phyloP scores from a whole-genome alignment of 2,888 invertebrate genomes.

The Timandra comae region DNA sequence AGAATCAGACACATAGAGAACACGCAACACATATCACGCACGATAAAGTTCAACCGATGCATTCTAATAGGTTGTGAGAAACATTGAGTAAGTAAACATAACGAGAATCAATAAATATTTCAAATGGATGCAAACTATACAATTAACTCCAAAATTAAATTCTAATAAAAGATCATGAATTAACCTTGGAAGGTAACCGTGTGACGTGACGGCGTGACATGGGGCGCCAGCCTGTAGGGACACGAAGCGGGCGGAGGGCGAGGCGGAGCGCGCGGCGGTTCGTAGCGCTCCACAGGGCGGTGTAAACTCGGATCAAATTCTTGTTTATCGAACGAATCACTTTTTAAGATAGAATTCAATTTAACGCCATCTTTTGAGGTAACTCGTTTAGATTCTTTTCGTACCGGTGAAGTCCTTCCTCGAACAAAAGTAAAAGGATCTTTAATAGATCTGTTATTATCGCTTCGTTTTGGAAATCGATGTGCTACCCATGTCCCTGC shows the following conservation, averaged over 20 bases:
- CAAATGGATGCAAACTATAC: slow-evolving; percentile 32
- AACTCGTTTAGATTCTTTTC: slow-evolving; percentile 58
- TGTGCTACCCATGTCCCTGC: slow-evolving; percentile 89
- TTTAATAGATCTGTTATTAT: slow-evolving; percentile 81
- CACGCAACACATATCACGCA: slow-evolving; percentile 42
- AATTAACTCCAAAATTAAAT: slow-evolving; percentile 65
- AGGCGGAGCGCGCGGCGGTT: slow-evolving; percentile 79
- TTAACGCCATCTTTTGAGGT: slow-evolving; percentile 59
- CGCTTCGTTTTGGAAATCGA: slow-evolving; percentile 82
- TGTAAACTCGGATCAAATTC: slow-evolving; percentile 85
- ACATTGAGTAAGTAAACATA: slow-evolving; percentile 31
- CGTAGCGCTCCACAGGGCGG: slow-evolving; percentile 85
- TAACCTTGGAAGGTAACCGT: slow-evolving; percentile 87
- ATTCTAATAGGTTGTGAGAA: too few relatives aligned
- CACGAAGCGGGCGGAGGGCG: slow-evolving; percentile 67
- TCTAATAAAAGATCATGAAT: slow-evolving; percentile 34
- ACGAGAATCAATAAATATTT: slow-evolving; percentile 52
- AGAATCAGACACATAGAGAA: slow-evolving; percentile 20
- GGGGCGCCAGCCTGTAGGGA: slow-evolving; percentile 60
- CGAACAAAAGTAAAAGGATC: slow-evolving; percentile 44
- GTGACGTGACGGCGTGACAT: slow-evolving; percentile 77
- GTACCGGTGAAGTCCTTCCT: slow-evolving; percentile 52
- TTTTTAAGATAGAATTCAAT: slow-evolving; percentile 66
- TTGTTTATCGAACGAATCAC: slow-evolving; percentile 78
- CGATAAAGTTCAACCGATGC: slow-evolving; percentile 14